phyloP scores from a whole-genome alignment of 1,140 invertebrate genomes.

The Coenobita brevimanus region DNA sequence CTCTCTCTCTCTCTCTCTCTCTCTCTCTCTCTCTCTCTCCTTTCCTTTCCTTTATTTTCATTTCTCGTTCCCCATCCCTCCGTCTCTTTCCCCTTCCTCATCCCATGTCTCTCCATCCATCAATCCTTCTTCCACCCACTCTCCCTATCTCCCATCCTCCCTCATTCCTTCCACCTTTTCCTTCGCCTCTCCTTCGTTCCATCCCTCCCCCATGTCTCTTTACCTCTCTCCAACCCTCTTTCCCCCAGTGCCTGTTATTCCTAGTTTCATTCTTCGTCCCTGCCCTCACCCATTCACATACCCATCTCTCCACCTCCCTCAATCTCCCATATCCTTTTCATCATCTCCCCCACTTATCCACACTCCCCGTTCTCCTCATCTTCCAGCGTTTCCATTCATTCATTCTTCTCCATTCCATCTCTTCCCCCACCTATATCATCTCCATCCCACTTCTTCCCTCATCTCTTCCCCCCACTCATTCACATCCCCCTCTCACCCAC shows the following conservation, averaged over 20 bases:
- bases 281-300: neutral
- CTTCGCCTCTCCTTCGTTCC: neutral
- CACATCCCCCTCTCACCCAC: neutral
- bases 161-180: neutral
- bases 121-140: neutral
- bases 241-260: neutral
- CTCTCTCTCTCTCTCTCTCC: constrained; percentile 24
- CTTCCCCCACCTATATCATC: neutral
- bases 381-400: neutral
- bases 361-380: neutral
- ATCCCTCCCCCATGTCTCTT: neutral
- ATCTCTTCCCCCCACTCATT: neutral
- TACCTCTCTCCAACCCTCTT: constrained; percentile 12
- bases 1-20: constrained; percentile 24
- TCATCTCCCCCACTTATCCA: neutral
- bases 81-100: neutral
- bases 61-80: neutral
- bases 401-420: neutral
- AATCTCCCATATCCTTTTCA: neutral
- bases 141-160: neutral
- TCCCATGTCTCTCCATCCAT: neutral
- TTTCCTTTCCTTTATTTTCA: neutral
- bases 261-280: neutral
- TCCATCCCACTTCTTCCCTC: neutral
- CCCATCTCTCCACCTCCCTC: neutral